A percentile compares a stretch with the other conserved stretches of the same genome.
Conservation (phyloP, 2,113 vertebrate genomes). For the Laterallus jamaicensis region DNA sequence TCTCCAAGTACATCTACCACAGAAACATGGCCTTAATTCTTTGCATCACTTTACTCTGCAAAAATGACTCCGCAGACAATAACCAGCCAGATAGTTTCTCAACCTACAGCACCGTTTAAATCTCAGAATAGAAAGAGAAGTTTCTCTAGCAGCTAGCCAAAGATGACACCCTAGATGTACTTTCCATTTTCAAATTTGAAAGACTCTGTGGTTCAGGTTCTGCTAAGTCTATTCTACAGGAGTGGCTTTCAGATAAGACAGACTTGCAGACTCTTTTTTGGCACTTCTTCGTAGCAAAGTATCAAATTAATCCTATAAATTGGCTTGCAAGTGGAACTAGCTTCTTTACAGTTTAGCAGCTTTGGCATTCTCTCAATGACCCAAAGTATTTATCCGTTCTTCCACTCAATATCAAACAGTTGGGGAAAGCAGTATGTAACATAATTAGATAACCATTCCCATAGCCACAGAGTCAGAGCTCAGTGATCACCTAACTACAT, state of each 20-base stretch:
- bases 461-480: not conserved
- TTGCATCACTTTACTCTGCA: not conserved
- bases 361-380: conserved; percentile 37
- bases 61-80: not conserved
- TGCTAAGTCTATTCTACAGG: not conserved
- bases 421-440: not conserved
- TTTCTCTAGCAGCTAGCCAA: not conserved
- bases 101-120: not conserved
- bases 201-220: not conserved
- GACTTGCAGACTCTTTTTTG: conserved; percentile 10
- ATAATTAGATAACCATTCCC: conserved; percentile 21
- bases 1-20: not conserved
- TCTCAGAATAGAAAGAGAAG: not conserved
- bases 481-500: not conserved
- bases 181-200: not conserved
- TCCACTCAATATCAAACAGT: not conserved
- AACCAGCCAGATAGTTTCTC: not conserved
- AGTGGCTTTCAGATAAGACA: not conserved
- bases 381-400: conserved; percentile 21
- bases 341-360: conserved; percentile 38
- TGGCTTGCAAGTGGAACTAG: conserved; percentile 20
- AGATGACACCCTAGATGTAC: not conserved
- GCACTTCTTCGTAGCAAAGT: conserved; percentile 13
- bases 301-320: not conserved
- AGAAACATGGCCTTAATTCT: not conserved